A percentile compares a stretch with the other conserved stretches of the same genome.
Evolutionary conservation across 2,797 vertebrate genomes (phyloP).

Genomic region (Monodelphis domestica): DNA sequence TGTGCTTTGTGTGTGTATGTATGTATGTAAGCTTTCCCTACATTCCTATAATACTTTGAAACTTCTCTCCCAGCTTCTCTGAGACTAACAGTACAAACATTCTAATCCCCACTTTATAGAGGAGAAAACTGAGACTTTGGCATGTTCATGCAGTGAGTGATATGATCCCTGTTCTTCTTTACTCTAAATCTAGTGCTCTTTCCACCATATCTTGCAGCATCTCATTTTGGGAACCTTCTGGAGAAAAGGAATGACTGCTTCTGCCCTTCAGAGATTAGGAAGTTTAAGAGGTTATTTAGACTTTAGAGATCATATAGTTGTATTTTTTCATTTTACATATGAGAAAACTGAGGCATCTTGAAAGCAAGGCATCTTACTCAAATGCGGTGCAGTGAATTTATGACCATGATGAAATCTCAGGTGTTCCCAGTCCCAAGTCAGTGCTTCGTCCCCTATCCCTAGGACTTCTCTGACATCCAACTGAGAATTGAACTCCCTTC

Average conservation of each 20-base stretch:
- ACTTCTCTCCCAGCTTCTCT: neutral
- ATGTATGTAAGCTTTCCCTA: neutral
- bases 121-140: neutral
- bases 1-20: neutral
- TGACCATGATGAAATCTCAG: neutral
- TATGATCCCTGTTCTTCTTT: neutral
- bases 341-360: slow-evolving; percentile 22
- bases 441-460: neutral
- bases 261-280: slow-evolving; percentile 80
- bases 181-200: neutral
- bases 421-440: neutral
- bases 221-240: slow-evolving; percentile 50
- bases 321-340: slow-evolving; percentile 78
- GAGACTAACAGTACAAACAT: neutral
- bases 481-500: slow-evolving; percentile 77
- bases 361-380: neutral
- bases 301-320: neutral
- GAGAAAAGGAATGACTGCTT: slow-evolving; percentile 73
- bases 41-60: neutral
- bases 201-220: neutral
- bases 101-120: neutral
- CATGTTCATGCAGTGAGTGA: neutral
- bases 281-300: slow-evolving; percentile 53
- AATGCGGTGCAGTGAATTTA: neutral
- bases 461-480: slow-evolving; percentile 64